phyloP scores from a whole-genome alignment of 2,797 vertebrate genomes.

The Ataeniobius toweri region DNA sequence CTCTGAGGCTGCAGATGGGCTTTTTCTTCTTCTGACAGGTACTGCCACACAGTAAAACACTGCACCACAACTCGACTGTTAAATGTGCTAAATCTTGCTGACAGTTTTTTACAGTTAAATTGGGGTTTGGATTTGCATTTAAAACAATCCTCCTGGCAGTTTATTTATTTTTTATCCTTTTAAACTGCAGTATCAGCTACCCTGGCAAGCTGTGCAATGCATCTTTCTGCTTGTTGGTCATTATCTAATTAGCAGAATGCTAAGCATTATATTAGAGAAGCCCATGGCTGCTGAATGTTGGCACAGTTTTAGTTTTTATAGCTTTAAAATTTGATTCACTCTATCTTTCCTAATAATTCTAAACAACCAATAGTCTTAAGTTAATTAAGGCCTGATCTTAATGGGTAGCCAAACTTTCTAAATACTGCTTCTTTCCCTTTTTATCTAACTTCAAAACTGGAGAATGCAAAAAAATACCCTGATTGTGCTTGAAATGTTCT shows the following conservation, averaged over 20 bases:
- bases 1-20: constrained; percentile 3
- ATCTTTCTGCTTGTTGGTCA: constrained; percentile 1
- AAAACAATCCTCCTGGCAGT: neutral
- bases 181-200: constrained; percentile 1
- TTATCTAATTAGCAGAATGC: constrained; percentile 9
- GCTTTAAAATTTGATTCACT: constrained; percentile 4
- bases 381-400: neutral
- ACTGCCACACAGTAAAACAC: neutral
- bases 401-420: neutral
- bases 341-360: neutral
- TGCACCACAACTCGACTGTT: neutral
- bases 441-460: neutral
- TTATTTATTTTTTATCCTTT: neutral
- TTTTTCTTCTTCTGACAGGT: constrained; percentile 8
- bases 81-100: constrained; percentile 6
- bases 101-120: constrained; percentile 8
- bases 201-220: neutral
- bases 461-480: neutral
- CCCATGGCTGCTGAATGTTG: neutral
- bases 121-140: constrained; percentile 3
- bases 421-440: neutral
- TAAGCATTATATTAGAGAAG: neutral
- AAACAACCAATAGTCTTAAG: neutral
- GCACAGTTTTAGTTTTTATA: constrained; percentile 5
- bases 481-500: neutral